phyloP scores from a whole-genome alignment of 2,797 vertebrate genomes.

The Acanthopagrus latus region DNA sequence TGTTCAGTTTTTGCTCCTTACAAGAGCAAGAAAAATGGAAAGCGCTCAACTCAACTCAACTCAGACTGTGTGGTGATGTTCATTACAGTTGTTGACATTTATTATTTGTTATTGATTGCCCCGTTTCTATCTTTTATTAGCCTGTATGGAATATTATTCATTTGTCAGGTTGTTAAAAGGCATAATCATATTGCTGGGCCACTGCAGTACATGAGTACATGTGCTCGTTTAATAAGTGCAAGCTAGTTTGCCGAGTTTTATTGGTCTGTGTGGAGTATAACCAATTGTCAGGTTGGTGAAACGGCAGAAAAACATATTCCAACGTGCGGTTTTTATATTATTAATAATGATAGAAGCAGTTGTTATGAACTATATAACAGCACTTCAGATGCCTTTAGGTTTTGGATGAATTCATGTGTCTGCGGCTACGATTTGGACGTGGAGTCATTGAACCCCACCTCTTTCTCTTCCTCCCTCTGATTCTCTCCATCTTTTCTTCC shows the following conservation, averaged over 20 bases:
- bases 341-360: slow-evolving; percentile 70
- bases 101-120: slow-evolving; percentile 58
- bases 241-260: slow-evolving; percentile 58
- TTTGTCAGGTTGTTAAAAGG: slow-evolving; percentile 65
- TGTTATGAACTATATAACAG: slow-evolving; percentile 65
- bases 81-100: slow-evolving; percentile 63
- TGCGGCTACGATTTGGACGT: slow-evolving; percentile 51
- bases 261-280: slow-evolving; percentile 56
- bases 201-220: slow-evolving; percentile 5
- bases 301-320: slow-evolving; percentile 51
- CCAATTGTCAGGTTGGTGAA: slow-evolving; percentile 55
- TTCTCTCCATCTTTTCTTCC: background rate
- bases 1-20: background rate
- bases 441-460: slow-evolving; percentile 16
- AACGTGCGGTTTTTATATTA: slow-evolving; percentile 55
- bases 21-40: slow-evolving; percentile 23
- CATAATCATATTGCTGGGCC: slow-evolving; percentile 40
- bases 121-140: slow-evolving; percentile 56
- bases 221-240: slow-evolving; percentile 56
- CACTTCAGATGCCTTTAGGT: slow-evolving; percentile 61
- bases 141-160: slow-evolving; percentile 56
- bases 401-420: slow-evolving; percentile 50
- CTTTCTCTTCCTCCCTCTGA: background rate
- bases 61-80: slow-evolving; percentile 47
- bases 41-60: background rate